Base-by-base conservation (phyloP, 2,113 vertebrate genomes). In the Leiothrix lutea region DNA sequence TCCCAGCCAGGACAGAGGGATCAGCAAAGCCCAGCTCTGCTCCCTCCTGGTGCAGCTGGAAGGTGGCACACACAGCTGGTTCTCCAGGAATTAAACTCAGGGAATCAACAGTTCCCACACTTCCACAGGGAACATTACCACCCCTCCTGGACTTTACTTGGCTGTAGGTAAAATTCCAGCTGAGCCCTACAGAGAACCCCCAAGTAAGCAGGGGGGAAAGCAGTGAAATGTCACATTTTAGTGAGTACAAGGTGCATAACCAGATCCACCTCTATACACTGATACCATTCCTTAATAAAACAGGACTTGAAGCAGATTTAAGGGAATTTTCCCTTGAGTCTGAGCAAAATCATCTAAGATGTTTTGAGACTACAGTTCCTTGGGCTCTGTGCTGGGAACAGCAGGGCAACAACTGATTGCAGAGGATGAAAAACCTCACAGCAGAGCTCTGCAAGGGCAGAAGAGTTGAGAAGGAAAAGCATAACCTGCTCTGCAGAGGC, bases 181-280 rank as follows among this genome's bases (percentile, higher is more conserved):
- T 92, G 62, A 25, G 38, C 18, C 25, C 22, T 11, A 7, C 0
- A 65, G 5, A 57, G 50, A 70, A 1, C 1, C 8, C 22, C 51
- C 33, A 40, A 4, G 4, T 0, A 54, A 42, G 16, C 8, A 2
- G 23, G 1, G 1, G 9, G 0, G 3, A 18, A 61, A 84, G 13
- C 2, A 3, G 19, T 25, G 6, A 48, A 72, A 9, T 1, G 2
- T 35, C 53, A 18, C 58, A 14, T 66, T 73, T 77, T 12, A 65
- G 50, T 15, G 22, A 61, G 24, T 1, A 10, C 26, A 2, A 56
- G 28, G 38, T 65, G 8, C 83, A 53, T 4, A 36, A 65, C 3
- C n/a, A 72, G 45, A 23, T 44, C 12, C 16, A 31, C 18, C 58
- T 86, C 18, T 5, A 11, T 15, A 44, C 19, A 16, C 51, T 38